Conservation (phyloP, 2,113 vertebrate genomes). For the Choloepus hoffmanni region DNA sequence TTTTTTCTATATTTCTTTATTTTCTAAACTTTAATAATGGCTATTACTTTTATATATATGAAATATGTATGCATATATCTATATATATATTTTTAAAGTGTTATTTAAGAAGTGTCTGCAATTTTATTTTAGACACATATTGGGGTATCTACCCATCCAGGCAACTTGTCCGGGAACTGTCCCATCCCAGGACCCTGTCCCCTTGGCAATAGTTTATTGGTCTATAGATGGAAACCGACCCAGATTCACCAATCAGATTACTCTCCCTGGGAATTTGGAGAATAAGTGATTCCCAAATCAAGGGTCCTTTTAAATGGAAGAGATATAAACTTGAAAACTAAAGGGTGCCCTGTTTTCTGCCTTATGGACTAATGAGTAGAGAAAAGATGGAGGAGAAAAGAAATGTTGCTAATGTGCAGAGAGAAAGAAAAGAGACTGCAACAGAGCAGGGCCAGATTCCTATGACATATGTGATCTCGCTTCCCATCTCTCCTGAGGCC, state of each 20-base stretch:
- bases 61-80: no score
- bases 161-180: neutral
- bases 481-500: neutral
- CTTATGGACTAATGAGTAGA: neutral
- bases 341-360: neutral
- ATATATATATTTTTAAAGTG: neutral
- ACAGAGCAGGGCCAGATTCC: neutral
- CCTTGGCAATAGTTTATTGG: neutral
- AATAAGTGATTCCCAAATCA: neutral
- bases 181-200: no score
- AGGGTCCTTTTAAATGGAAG: neutral
- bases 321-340: neutral
- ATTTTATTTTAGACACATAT: neutral
- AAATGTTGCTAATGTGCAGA: neutral
- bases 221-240: neutral
- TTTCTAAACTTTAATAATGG: neutral
- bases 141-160: neutral
- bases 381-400: neutral
- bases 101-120: neutral
- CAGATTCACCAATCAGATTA: neutral
- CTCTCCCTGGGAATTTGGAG: neutral
- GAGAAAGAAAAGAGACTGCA: neutral
- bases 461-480: rapidly evolving
- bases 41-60: neutral
- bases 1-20: neutral